These are phyloP conservation scores for Crotalus horridus DNA, from an alignment of 2,113 vertebrate species.

Conservation along the genomic window DNA sequence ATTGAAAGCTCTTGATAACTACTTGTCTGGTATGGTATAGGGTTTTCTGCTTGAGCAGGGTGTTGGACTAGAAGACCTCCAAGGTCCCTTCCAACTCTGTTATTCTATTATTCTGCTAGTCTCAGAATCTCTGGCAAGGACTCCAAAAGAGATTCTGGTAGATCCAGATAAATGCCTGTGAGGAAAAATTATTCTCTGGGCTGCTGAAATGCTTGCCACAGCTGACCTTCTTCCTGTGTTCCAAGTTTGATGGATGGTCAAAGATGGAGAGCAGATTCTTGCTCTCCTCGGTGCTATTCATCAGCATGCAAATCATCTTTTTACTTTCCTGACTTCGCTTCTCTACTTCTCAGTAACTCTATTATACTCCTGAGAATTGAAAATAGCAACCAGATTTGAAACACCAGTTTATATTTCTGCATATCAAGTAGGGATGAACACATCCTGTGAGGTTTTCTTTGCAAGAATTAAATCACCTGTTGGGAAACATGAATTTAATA, in stretches of 20 bases:
- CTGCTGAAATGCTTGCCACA: neutral
- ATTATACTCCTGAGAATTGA: neutral
- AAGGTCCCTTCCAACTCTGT: neutral
- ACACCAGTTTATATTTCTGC: neutral
- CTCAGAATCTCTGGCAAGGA: neutral
- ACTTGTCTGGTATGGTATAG: neutral
- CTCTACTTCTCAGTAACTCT: slow-evolving; percentile 7
- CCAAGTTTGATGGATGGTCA: neutral
- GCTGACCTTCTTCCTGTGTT: neutral
- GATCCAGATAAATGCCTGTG: too few species aligned
- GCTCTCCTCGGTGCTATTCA: neutral
- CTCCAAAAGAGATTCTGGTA: neutral
- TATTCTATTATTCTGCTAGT: neutral
- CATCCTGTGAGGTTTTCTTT: neutral
- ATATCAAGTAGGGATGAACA: neutral
- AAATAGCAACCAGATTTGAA: neutral
- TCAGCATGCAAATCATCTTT: neutral
- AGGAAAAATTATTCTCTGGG: neutral
- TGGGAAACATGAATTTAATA: neutral
- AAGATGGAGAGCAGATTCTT: neutral
- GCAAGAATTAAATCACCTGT: neutral
- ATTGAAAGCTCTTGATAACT: neutral
- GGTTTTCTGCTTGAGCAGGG: neutral
- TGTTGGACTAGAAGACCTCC: neutral
- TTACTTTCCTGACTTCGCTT: neutral